phyloP scores from a whole-genome alignment of 2,888 invertebrate species.

The Coleophora deauratella region DNA sequence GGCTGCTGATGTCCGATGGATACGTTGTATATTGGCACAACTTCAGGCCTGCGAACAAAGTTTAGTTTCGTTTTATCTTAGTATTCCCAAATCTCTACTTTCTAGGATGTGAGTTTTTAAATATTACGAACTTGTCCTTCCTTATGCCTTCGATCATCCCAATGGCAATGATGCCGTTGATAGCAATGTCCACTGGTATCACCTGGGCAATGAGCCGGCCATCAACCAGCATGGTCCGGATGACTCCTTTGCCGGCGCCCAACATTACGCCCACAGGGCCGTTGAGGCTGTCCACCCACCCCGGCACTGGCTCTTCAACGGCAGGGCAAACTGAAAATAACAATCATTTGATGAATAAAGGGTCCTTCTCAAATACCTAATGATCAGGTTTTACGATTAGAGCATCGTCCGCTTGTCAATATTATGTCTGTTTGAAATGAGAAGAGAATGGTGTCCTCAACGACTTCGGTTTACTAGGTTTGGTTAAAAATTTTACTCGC shows the following conservation, averaged over 20 bases:
- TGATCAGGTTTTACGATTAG: too few species aligned
- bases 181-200: slow-evolving; percentile 85
- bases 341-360: background rate
- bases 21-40: slow-evolving; percentile 90
- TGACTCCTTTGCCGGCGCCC: slow-evolving; percentile 88
- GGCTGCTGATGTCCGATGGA: slow-evolving; percentile 88
- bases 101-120: too few species aligned
- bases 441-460: too few species aligned
- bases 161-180: slow-evolving; percentile 83
- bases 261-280: slow-evolving; percentile 89
- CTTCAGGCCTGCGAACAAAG: slow-evolving; percentile 64
- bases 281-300: slow-evolving; percentile 95
- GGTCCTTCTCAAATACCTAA: too few species aligned
- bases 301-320: slow-evolving; percentile 79
- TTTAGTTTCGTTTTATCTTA: too few species aligned
- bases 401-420: too few species aligned
- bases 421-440: too few species aligned
- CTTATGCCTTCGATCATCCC: slow-evolving; percentile 76
- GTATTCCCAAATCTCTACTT: too few species aligned
- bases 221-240: slow-evolving; percentile 87
- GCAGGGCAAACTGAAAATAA: slow-evolving; percentile 59
- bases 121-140: slow-evolving; percentile 53
- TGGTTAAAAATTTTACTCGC: too few species aligned
- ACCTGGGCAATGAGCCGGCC: slow-evolving; percentile 80
- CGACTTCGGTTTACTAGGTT: too few species aligned